A percentile compares a stretch with the other conserved stretches of the same genome.
These are phyloP conservation scores for Noctua janthina DNA, from an alignment of 2,888 invertebrate genomes.

Conservation along the genomic window DNA sequence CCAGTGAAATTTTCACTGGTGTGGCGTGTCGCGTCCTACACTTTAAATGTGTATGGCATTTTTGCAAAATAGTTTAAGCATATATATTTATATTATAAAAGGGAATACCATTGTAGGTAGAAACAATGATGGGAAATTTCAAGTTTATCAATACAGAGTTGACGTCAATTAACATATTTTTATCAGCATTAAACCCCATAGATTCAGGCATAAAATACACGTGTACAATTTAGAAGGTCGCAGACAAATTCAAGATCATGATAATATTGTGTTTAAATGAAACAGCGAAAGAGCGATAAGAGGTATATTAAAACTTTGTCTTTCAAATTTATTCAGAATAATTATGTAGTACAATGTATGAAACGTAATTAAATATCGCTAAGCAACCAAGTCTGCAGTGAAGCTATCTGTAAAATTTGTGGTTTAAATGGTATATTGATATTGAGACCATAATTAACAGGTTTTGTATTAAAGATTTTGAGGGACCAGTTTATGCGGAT, in stretches of 20 bases:
- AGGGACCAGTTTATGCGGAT: too few relatives aligned
- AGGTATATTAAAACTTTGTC: neutral
- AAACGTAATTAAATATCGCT: neutral
- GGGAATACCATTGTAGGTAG: neutral
- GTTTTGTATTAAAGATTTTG: neutral
- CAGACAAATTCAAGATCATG: neutral
- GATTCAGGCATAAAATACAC: neutral
- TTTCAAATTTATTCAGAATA: conserved; percentile 20
- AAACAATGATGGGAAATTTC: neutral
- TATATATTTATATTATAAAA: neutral
- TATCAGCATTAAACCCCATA: neutral
- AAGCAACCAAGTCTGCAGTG: neutral
- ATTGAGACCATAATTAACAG: neutral
- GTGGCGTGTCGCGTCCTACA: too few relatives aligned
- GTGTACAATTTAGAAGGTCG: neutral
- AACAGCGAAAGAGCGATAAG: neutral
- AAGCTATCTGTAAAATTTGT: neutral
- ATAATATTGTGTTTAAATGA: conserved; percentile 15
- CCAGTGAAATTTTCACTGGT: neutral
- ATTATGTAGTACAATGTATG: neutral
- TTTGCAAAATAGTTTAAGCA: conserved; percentile 10
- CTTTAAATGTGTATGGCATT: neutral
- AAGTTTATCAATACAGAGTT: conserved; percentile 5
- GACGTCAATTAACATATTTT: neutral
- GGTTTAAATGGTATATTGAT: neutral